Conservation (phyloP, 2,888 invertebrate species). For the Lycaena phlaeas region DNA sequence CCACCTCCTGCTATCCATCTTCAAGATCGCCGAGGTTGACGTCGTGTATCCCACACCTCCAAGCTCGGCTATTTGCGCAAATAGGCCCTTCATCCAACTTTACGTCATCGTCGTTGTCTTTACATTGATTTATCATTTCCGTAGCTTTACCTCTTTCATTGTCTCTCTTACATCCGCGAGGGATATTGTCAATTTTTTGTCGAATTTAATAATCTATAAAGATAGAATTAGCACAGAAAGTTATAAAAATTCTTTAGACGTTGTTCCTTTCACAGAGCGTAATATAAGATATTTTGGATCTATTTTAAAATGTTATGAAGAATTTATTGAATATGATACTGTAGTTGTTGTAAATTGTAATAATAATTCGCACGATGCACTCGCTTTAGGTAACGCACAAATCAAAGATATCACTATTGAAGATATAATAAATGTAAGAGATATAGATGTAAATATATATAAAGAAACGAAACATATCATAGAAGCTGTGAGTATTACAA, state of each 20-base stretch:
- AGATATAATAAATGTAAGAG: conserved; percentile 37
- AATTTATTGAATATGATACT: conserved; percentile 45
- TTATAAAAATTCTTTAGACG: conserved; percentile 29
- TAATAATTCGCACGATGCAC: conserved; percentile 51
- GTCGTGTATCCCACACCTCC: conserved; percentile 82
- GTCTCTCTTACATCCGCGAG: conserved; percentile 27
- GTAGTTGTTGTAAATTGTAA: conserved; percentile 48
- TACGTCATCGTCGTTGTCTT: conserved; percentile 42
- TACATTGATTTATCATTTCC: conserved; percentile 40
- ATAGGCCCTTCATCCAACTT: conserved; percentile 36
- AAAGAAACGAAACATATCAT: conserved; percentile 67
- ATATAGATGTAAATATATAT: conserved; percentile 51
- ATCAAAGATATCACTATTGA: conserved; percentile 40
- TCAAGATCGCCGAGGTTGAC: conserved; percentile 94
- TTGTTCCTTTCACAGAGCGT: conserved; percentile 48
- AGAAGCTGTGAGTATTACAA: conserved; percentile 72
- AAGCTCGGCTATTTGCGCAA: conserved; percentile 56
- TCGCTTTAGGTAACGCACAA: conserved; percentile 61
- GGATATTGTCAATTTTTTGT: conserved; percentile 48
- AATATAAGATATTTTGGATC: conserved; percentile 51
- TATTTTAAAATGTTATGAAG: conserved; percentile 56
- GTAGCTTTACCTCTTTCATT: conserved; percentile 25
- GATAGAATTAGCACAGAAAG: conserved; percentile 25
- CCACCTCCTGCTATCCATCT: conserved; percentile 89
- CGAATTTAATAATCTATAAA: conserved; percentile 46